These are phyloP conservation scores for Holothuria scabra DNA, from an alignment of 53 echinoderm and acorn worm genomes.

Conservation along the genomic window DNA sequence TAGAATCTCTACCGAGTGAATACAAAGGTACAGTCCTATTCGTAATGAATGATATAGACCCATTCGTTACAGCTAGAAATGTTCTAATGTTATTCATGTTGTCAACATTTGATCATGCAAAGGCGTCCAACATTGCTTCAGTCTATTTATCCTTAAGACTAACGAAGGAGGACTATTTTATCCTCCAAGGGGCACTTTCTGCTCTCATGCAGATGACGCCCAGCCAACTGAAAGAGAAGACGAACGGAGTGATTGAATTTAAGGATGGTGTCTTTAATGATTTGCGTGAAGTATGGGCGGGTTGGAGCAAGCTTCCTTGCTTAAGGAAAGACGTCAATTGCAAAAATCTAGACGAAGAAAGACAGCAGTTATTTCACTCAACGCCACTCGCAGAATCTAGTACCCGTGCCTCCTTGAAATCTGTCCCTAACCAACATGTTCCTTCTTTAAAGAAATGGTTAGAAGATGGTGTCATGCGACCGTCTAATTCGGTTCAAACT, in stretches of 20 bases:
- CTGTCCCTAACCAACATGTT: neutral
- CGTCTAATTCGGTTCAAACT: neutral
- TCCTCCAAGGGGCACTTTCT: neutral
- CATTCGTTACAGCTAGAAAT: constrained; percentile 21
- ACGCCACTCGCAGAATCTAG: neutral
- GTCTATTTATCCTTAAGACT: constrained; percentile 6
- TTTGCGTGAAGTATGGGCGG: neutral
- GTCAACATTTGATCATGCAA: neutral
- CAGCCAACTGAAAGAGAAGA: neutral
- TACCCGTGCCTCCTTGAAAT: neutral
- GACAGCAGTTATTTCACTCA: neutral
- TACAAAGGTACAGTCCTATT: neutral
- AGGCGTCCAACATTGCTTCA: neutral
- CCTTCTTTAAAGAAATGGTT: constrained; percentile 18
- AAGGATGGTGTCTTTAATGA: neutral
- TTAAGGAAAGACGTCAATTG: neutral
- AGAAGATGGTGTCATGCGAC: neutral
- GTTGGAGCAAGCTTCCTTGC: constrained; percentile 7
- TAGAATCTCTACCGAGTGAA: neutral
- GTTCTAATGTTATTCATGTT: constrained; percentile 2
- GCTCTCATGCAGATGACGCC: neutral
- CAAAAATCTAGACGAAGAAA: neutral
- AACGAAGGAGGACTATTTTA: neutral
- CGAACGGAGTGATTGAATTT: neutral
- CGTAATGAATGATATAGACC: constrained; percentile 1